phyloP scores from a whole-genome alignment of 2,113 vertebrate species.

The Zosterops japonicus region DNA sequence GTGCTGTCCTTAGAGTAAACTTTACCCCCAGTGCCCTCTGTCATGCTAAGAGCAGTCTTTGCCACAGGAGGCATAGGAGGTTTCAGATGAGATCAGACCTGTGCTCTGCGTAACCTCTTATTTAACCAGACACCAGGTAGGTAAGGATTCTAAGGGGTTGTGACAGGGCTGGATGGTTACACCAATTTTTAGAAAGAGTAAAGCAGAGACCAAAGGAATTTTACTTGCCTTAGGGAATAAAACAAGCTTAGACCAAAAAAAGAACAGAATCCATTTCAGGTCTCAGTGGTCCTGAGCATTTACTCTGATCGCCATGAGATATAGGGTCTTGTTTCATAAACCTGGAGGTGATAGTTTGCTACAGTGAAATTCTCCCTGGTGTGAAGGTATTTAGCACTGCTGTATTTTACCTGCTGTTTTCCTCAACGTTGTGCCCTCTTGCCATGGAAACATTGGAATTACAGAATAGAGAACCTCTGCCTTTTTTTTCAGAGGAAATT shows the following conservation, averaged over 20 bases:
- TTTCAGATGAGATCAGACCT: background rate
- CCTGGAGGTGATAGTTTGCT: background rate
- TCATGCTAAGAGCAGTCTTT: background rate
- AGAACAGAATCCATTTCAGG: background rate
- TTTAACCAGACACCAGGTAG: background rate
- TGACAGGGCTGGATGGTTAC: background rate
- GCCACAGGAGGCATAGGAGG: background rate
- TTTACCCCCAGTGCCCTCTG: constrained; percentile 7
- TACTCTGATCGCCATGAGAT: background rate
- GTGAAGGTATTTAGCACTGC: background rate
- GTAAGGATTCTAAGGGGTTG: background rate
- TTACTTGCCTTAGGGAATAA: background rate
- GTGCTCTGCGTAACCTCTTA: background rate
- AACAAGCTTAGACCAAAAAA: background rate
- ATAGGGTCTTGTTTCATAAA: background rate
- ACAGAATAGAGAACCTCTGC: background rate
- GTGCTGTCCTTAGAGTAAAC: background rate
- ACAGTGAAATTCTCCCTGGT: background rate
- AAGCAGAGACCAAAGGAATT: background rate
- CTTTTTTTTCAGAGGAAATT: background rate
- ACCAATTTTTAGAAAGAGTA: background rate
- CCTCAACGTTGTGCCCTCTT: background rate
- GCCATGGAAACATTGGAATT: background rate
- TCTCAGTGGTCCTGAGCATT: background rate
- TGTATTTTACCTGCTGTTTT: background rate